Base-by-base conservation (phyloP, 2,888 invertebrate species). In the Pherbina coryleti region DNA sequence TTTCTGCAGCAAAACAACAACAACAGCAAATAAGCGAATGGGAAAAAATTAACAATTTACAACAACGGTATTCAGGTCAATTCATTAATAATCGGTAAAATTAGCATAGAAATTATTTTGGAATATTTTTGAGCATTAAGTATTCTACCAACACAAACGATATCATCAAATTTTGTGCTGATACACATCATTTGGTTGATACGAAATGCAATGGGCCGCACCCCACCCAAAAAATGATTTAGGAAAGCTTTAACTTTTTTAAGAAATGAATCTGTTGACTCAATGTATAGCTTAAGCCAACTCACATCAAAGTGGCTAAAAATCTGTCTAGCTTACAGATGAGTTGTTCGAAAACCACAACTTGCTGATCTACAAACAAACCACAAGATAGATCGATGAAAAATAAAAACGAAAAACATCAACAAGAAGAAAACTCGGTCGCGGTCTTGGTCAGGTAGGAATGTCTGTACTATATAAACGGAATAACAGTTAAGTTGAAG, bases 11-110 rank as follows among this genome's bases (percentile, higher is more conserved):
- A 55, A 55, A 8, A 64, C 57, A 22, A 70, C n/a, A 22, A 34
- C 51, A 51, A 31, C 69, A 71, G 49, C 44, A 49, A 34, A 67
- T 55, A n/a, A 75, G 49, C 49, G 25, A 51, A 73, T 31, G 8
- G 5, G 64, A 31, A 64, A 76, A 75, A 53, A 11, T 44, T 44
- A 44, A 44, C 44, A 11, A 44, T 44, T 44, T 44, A 44, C 44
- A 44, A 67, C 64, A 84, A 79, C 79, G 88, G 88, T 84, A 88
- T 87, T 87, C 87, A 83, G 88, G 87, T 87, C 86, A 86, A 82
- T 82, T 82, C 85, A 86, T 87, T 87, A 86, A 86, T 87, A 87
- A 87, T 87, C 88, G 84, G 84, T 83, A 82, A 85, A 83, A 83
- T 83, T 82, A 83, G 81, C 83, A 83, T 83, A 81, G 75, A 79